A percentile compares a stretch with the other conserved stretches of the same genome.
Conservation (phyloP, 2,113 vertebrate species). For the Hippocampus barbouri region DNA sequence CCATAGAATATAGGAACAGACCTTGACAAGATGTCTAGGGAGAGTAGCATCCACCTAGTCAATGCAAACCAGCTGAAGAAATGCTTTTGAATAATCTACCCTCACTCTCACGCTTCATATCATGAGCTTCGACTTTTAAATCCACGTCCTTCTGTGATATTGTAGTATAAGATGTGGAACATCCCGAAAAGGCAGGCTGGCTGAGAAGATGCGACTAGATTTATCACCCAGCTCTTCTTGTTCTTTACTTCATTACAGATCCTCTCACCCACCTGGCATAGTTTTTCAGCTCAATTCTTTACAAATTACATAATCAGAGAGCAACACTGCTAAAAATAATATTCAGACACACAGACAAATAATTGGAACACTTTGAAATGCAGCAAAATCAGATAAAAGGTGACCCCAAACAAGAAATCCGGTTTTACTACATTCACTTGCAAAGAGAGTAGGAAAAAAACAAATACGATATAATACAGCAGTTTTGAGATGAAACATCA, state of each 20-base stretch:
- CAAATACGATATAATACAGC: not conserved
- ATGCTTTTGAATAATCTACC: too few relatives aligned
- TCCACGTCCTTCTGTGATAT: not conserved
- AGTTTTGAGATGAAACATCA: not conserved
- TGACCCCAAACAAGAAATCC: slow-evolving; percentile 16
- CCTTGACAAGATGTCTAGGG: slow-evolving; percentile 7
- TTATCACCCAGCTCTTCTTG: slow-evolving; percentile 16
- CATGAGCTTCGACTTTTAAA: not conserved
- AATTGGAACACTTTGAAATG: slow-evolving; percentile 49
- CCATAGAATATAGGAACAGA: slow-evolving; percentile 22
- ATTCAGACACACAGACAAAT: slow-evolving; percentile 35
- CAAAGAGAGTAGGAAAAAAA: not conserved
- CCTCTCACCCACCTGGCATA: slow-evolving; percentile 45
- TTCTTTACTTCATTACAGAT: slow-evolving; percentile 15
- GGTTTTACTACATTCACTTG: not conserved
- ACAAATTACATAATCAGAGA: slow-evolving; percentile 66
- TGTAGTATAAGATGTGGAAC: not conserved
- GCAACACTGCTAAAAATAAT: slow-evolving; percentile 62
- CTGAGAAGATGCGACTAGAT: not conserved
- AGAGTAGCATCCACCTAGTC: slow-evolving; percentile 27
- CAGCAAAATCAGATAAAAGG: slow-evolving; percentile 37
- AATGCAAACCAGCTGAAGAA: slow-evolving; percentile 13
- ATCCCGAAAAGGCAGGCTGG: not conserved
- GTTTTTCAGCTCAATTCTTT: slow-evolving; percentile 54
- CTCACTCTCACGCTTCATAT: not conserved